Percentiles rank a stretch among this genome's conserved stretches.
phyloP scores from a whole-genome alignment of 2,888 invertebrate species.

The Hemaris fuciformis region DNA sequence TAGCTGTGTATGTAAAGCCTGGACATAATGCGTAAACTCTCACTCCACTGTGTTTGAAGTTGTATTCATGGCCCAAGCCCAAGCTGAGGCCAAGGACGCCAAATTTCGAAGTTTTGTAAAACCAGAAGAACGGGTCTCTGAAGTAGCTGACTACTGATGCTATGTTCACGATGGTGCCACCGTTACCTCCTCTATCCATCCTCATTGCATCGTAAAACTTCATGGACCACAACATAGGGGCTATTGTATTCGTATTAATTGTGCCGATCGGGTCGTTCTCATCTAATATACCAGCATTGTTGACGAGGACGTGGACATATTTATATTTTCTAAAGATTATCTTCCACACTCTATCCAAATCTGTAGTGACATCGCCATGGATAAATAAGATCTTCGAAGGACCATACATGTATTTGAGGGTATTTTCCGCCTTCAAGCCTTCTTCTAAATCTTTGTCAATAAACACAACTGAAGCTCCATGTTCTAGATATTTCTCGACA shows the following conservation, averaged over 20 bases:
- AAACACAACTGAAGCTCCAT: too few relatives aligned
- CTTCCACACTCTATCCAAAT: background rate
- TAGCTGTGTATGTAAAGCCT: constrained; percentile 63
- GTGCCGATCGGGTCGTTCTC: constrained; percentile 23
- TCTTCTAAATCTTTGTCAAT: too few relatives aligned
- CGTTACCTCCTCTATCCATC: constrained; percentile 73
- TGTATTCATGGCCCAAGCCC: constrained; percentile 58
- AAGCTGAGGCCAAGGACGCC: constrained; percentile 72
- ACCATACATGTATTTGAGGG: too few relatives aligned
- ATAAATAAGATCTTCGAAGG: too few relatives aligned
- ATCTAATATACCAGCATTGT: background rate
- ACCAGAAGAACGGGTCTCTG: background rate
- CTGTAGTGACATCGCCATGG: too few relatives aligned
- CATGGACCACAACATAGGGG: constrained; percentile 52
- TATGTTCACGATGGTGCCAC: constrained; percentile 83
- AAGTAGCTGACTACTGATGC: constrained; percentile 76
- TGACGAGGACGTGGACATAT: background rate
- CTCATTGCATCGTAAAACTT: constrained; percentile 79
- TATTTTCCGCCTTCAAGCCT: too few relatives aligned
- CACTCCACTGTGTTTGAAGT: constrained; percentile 64
- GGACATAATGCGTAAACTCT: constrained; percentile 73
- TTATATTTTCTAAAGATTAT: background rate
- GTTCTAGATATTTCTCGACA: too few relatives aligned
- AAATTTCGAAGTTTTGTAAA: constrained; percentile 40
- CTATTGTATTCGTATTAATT: constrained; percentile 49